These are phyloP conservation scores for Metopia argyrocephala DNA, from an alignment of 2,888 invertebrate species.

Conservation along the genomic window DNA sequence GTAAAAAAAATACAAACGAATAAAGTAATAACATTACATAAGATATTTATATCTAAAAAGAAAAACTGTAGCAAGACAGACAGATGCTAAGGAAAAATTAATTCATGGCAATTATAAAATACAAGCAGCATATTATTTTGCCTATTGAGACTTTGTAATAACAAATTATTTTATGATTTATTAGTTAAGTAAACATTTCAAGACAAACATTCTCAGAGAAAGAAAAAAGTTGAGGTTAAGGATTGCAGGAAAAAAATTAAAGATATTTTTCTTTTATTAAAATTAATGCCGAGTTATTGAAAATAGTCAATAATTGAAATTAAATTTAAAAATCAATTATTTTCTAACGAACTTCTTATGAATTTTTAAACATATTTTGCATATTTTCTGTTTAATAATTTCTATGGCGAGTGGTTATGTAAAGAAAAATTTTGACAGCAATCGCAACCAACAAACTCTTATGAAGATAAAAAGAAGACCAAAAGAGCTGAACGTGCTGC, in stretches of 20 bases:
- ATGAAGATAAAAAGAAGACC: background rate
- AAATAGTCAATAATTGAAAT: background rate
- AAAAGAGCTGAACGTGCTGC: constrained; percentile 13
- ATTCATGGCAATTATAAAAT: background rate
- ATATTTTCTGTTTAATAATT: constrained; percentile 17
- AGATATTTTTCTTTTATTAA: constrained; percentile 2
- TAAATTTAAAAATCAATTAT: background rate
- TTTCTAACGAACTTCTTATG: background rate
- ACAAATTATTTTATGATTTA: too few species aligned
- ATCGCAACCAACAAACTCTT: constrained; percentile 32
- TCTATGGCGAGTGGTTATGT: constrained; percentile 59
- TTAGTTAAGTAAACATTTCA: too few species aligned
- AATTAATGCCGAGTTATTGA: background rate
- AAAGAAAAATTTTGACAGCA: constrained; percentile 62
- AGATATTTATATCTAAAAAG: constrained; percentile 6
- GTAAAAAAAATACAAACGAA: background rate
- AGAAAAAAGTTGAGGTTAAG: constrained; percentile 65
- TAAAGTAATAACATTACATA: constrained; percentile 58
- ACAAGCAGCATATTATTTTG: background rate
- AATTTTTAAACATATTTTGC: background rate
- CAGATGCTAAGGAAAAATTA: constrained; percentile 6
- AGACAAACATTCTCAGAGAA: background rate
- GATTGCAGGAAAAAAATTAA: constrained; percentile 4
- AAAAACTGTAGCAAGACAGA: background rate
- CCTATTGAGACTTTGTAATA: background rate